Evolutionary conservation across 2,888 invertebrate genomes (phyloP), one percentile per base, ranked within the genome.

Genomic region (Hirudinaria manillensis): DNA sequence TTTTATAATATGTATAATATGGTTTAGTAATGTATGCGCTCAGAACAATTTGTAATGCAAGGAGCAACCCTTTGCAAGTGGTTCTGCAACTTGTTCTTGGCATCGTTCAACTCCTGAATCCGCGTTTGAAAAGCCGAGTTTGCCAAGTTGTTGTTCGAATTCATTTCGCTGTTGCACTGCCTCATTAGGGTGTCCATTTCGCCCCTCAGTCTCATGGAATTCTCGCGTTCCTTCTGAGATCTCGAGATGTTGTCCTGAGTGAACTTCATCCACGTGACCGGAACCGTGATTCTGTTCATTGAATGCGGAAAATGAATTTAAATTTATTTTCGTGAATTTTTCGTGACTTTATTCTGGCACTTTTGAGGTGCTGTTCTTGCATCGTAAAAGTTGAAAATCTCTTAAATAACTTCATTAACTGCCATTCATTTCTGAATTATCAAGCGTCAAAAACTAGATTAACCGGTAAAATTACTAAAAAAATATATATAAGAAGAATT

Each of bases 201-300:
- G 16, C 85, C 84, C 16, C 85, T 79, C 24, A 85, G 81, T 72
- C 82, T 78, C 80, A 85, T 84, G 6, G 84, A 84, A 19, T 80
- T 77, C n/a, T 84, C 84, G 6, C 85, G 80, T 77, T 84, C 84
- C 73, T 81, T 82, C 80, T 85, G 85, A 24, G 85, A 85, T 4
- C 85, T 77, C 55, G 82, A 81, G 74, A 86, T 85, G 80, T 86
- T 85, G 78, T 85, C 83, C 76, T 86, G 84, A 53, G 85, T 83
- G 80, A 82, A 85, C 75, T 82, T 80, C 7, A 83, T 82, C 86
- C 86, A 86, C 6, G 85, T 83, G 70, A 83, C 81, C 7, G 85
- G 85, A 79, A 91, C 92, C 82, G 92, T 92, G 79, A 93, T 89
- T 19, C 90, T 90, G 80, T 10, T 77, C 29, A 56, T 16, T 24